Conservation (phyloP, 2,888 invertebrate genomes). For the Scelioninae gen. 2 region DNA sequence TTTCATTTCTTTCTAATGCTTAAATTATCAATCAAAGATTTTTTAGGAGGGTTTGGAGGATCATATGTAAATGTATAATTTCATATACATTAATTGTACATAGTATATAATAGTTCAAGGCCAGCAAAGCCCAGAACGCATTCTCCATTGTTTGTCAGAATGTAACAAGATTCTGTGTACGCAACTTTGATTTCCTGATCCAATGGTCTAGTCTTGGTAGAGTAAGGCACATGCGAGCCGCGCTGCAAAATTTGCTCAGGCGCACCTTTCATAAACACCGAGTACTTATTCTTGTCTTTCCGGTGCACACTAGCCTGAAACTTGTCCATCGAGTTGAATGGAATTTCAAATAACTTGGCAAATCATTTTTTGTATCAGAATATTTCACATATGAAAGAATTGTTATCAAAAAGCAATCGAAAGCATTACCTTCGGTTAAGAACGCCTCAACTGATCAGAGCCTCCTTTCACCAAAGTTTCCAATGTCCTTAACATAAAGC, state of each 20-base stretch:
- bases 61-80: slow-evolving; percentile 76
- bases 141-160: slow-evolving; percentile 68
- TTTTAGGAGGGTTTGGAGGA: slow-evolving; percentile 77
- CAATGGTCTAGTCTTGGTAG: slow-evolving; percentile 76
- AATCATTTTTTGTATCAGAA: not conserved
- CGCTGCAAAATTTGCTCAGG: slow-evolving; percentile 83
- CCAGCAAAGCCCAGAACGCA: slow-evolving; percentile 79
- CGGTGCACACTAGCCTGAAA: slow-evolving; percentile 84
- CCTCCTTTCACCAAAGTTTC: slow-evolving; percentile 78
- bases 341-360: slow-evolving; percentile 77
- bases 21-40: slow-evolving; percentile 76
- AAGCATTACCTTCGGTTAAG: slow-evolving; percentile 77
- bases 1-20: not conserved
- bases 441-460: slow-evolving; percentile 76
- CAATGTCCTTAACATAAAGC: slow-evolving; percentile 83
- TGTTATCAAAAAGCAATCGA: not conserved
- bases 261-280: slow-evolving; percentile 86
- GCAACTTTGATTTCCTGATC: slow-evolving; percentile 76
- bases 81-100: slow-evolving; percentile 75
- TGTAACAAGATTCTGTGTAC: slow-evolving; percentile 67
- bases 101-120: slow-evolving; percentile 76
- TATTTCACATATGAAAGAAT: too few relatives aligned
- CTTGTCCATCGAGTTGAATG: slow-evolving; percentile 84
- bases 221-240: slow-evolving; percentile 78
- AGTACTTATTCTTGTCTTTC: slow-evolving; percentile 76